Percentiles rank a stretch among this genome's conserved stretches.
phyloP scores from a whole-genome alignment of 2,797 vertebrate genomes.

The Enteromius fasciolatus region DNA sequence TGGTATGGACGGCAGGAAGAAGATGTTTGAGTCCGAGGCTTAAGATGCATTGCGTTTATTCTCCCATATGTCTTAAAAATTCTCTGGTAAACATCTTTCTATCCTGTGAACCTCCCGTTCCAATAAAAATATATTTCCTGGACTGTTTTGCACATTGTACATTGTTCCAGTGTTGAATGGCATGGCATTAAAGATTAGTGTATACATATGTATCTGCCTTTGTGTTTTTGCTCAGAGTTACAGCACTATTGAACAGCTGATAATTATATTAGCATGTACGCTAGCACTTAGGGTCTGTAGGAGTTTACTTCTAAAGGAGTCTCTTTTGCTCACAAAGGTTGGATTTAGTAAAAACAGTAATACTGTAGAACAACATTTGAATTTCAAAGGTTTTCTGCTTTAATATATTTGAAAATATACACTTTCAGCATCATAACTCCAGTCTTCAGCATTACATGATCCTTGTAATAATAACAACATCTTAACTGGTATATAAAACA shows the following conservation, averaged over 20 bases:
- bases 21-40: slow-evolving; percentile 88
- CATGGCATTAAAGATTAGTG: slow-evolving; percentile 45
- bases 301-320: background rate
- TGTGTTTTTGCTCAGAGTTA: slow-evolving; percentile 30
- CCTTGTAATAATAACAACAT: background rate
- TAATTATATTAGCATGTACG: background rate
- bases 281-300: background rate
- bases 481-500: background rate
- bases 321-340: background rate
- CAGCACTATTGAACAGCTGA: background rate
- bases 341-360: background rate
- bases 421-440: background rate
- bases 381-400: background rate
- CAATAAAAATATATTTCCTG: slow-evolving; percentile 53
- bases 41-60: slow-evolving; percentile 40
- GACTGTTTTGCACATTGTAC: slow-evolving; percentile 50
- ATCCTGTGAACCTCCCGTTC: slow-evolving; percentile 38
- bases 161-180: slow-evolving; percentile 27
- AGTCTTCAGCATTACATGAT: background rate
- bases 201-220: slow-evolving; percentile 34
- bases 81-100: slow-evolving; percentile 45
- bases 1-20: slow-evolving; percentile 94
- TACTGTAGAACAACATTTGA: background rate
- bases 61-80: slow-evolving; percentile 34
- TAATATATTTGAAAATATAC: background rate